phyloP scores from a whole-genome alignment of 2,113 vertebrate genomes.

The Phalacrocorax aristotelis region DNA sequence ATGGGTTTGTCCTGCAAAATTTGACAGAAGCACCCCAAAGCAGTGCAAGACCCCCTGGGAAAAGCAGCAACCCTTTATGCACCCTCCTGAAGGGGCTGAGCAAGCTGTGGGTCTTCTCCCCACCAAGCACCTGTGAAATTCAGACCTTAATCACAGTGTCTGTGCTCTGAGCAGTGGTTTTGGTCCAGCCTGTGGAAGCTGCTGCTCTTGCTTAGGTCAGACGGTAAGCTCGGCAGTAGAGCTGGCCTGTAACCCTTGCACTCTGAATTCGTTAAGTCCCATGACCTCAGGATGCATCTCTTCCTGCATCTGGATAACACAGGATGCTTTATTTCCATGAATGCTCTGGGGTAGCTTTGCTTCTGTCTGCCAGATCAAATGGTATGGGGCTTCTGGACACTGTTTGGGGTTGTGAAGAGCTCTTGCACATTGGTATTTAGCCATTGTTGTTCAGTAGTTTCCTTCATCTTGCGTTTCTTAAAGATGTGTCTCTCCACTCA shows the following conservation, averaged over 20 bases:
- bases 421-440: not conserved
- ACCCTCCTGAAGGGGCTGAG: not conserved
- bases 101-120: not conserved
- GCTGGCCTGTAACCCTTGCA: not conserved
- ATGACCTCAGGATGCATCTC: not conserved
- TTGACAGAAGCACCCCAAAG: not conserved
- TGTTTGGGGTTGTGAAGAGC: not conserved
- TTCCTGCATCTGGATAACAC: not conserved
- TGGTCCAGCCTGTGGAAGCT: not conserved
- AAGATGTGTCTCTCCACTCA: not conserved
- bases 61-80: not conserved
- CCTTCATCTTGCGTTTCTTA: not conserved
- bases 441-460: not conserved
- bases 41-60: not conserved
- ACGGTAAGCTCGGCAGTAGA: not conserved
- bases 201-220: not conserved
- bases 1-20: not conserved
- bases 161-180: not conserved
- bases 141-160: not conserved
- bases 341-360: not conserved
- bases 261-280: fast-evolving
- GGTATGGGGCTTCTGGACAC: not conserved
- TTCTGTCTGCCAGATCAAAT: not conserved
- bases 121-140: not conserved
- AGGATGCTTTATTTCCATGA: not conserved